Conservation (phyloP, 2,113 vertebrate species). For the Plestiodon gilberti region DNA sequence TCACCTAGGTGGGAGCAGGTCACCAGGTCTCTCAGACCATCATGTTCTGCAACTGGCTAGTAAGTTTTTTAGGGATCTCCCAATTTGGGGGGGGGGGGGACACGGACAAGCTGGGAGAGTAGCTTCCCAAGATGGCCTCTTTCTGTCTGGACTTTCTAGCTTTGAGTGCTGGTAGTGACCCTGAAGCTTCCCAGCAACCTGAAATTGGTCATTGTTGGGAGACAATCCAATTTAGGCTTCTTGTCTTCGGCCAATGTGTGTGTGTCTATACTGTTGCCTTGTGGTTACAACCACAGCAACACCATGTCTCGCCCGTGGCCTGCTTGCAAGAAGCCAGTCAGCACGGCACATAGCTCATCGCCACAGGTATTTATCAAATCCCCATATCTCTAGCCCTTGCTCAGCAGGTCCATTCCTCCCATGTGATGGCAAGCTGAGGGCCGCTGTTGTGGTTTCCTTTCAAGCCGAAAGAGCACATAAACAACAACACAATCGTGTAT, state of each 20-base stretch:
- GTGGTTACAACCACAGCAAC: background rate
- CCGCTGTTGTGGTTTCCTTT: background rate
- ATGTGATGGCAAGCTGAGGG: background rate
- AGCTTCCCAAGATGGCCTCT: too few species aligned
- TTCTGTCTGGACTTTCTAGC: too few species aligned
- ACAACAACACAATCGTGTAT: background rate
- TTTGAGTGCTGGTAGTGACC: background rate
- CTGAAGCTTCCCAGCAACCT: background rate
- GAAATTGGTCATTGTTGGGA: background rate
- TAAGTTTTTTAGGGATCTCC: too few species aligned
- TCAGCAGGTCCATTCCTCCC: background rate
- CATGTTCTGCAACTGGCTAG: too few species aligned
- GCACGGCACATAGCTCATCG: background rate
- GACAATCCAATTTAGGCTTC: background rate
- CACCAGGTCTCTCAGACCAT: too few species aligned
- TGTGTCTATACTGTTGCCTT: background rate
- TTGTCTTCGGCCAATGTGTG: background rate
- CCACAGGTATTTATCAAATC: background rate
- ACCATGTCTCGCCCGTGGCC: background rate
- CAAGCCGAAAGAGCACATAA: background rate
- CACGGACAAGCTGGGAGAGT: too few species aligned
- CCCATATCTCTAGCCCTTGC: background rate
- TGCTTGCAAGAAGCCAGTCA: background rate
- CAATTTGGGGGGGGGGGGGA: too few species aligned
- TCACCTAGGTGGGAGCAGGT: too few species aligned